Percentiles rank a stretch among this genome's conserved stretches.
phyloP scores from a whole-genome alignment of 2,888 invertebrate genomes.

The Nycteola revayana region DNA sequence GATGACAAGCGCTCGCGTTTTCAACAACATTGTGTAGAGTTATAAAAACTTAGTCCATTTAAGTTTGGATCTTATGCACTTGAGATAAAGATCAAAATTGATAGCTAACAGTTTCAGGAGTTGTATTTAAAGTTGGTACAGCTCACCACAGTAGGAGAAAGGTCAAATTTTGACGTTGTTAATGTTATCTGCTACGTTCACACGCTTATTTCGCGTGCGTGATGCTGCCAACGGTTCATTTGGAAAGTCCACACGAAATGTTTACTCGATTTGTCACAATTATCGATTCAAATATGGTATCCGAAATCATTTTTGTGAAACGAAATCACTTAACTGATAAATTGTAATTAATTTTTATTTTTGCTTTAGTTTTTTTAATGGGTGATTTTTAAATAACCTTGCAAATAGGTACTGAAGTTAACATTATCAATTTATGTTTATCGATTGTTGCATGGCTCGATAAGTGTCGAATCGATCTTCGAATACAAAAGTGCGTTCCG shows the following conservation, averaged over 20 bases:
- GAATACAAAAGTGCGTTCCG: background rate
- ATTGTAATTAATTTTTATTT: conserved; percentile 28
- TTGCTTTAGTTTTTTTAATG: conserved; percentile 17
- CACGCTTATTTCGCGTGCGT: conserved; percentile 66
- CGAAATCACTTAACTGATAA: conserved; percentile 37
- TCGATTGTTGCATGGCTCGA: background rate
- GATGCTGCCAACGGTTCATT: conserved; percentile 51
- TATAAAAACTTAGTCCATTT: conserved; percentile 15
- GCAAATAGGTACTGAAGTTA: too few species aligned
- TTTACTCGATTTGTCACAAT: conserved; percentile 62
- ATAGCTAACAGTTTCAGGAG: conserved; percentile 15
- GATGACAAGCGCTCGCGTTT: conserved; percentile 68
- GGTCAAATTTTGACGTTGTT: conserved; percentile 63
- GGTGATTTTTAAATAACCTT: too few species aligned
- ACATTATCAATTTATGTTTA: conserved; percentile 6
- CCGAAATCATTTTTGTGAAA: conserved; percentile 44
- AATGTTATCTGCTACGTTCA: conserved; percentile 65
- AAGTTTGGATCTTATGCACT: conserved; percentile 14
- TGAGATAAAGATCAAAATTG: conserved; percentile 22
- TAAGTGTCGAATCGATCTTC: background rate
- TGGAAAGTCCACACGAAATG: conserved; percentile 56
- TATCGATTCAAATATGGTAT: conserved; percentile 42
- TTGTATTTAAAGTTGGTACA: conserved; percentile 27
- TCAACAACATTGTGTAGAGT: conserved; percentile 30
- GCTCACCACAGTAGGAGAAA: conserved; percentile 54